These are phyloP conservation scores for Jaculus jaculus DNA, from an alignment of 2,113 vertebrate species.

Conservation along the genomic window DNA sequence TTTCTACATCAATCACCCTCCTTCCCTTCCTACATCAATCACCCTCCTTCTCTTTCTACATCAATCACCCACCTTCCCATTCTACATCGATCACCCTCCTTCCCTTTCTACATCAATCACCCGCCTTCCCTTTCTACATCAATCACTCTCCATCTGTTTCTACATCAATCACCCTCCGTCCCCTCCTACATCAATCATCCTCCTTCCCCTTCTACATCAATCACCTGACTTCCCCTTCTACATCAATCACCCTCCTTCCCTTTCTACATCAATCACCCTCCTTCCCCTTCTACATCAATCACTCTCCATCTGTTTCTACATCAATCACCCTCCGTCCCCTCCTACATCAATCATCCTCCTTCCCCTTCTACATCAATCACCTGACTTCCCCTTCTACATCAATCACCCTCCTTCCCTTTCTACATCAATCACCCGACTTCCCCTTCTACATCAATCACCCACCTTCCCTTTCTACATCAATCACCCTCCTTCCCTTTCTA, in stretches of 20 bases:
- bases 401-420: not conserved
- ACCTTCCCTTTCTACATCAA: not conserved
- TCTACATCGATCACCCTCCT: not conserved
- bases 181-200: not conserved
- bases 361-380: no score
- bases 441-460: no score
- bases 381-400: not conserved
- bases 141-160: constrained; percentile 4
- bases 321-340: not conserved
- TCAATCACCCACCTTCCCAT: not conserved
- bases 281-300: not conserved
- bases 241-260: not conserved
- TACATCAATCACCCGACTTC: not conserved
- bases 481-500: not conserved
- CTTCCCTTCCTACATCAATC: not conserved
- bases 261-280: not conserved
- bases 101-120: no score
- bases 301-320: not conserved
- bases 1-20: not conserved
- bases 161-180: not conserved
- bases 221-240: no score
- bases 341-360: not conserved
- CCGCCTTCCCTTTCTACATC: not conserved
- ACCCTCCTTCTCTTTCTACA: not conserved
- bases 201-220: constrained; percentile 3